These are phyloP conservation scores for Melanostigma gelatinosum DNA, from an alignment of 2,113 vertebrate species.

Conservation along the genomic window DNA sequence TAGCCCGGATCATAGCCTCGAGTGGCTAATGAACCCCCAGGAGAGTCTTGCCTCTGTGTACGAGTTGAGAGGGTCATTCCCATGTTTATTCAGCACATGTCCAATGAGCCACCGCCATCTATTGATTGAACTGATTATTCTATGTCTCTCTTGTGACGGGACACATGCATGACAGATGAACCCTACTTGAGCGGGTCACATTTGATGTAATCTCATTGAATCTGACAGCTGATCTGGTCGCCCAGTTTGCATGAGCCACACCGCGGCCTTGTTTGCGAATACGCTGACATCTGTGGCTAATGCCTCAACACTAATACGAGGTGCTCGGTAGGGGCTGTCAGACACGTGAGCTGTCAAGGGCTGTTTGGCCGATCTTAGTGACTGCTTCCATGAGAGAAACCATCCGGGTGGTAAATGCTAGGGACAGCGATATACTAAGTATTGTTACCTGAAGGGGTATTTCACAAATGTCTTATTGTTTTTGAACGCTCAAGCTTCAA, in stretches of 20 bases:
- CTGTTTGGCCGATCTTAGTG: constrained; percentile 54
- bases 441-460: not conserved
- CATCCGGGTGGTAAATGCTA: not conserved
- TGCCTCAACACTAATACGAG: constrained; percentile 66
- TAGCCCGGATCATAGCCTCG: constrained; percentile 66
- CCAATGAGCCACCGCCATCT: constrained; percentile 70
- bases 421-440: not conserved
- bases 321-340: constrained; percentile 65
- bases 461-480: not conserved
- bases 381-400: constrained; percentile 42
- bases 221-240: constrained; percentile 68
- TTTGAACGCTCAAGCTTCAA: not conserved
- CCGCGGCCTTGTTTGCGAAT: constrained; percentile 62
- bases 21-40: constrained; percentile 79
- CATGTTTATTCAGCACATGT: constrained; percentile 82
- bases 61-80: constrained; percentile 77
- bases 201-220: constrained; percentile 72
- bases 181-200: constrained; percentile 69
- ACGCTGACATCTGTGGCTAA: constrained; percentile 67
- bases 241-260: constrained; percentile 64
- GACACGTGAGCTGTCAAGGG: constrained; percentile 58
- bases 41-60: constrained; percentile 66
- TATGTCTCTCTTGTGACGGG: constrained; percentile 73
- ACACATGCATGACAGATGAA: constrained; percentile 79
- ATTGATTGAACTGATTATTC: constrained; percentile 82